phyloP scores from a whole-genome alignment of 2,797 vertebrate species.

The Arrhamphus sclerolepis region DNA sequence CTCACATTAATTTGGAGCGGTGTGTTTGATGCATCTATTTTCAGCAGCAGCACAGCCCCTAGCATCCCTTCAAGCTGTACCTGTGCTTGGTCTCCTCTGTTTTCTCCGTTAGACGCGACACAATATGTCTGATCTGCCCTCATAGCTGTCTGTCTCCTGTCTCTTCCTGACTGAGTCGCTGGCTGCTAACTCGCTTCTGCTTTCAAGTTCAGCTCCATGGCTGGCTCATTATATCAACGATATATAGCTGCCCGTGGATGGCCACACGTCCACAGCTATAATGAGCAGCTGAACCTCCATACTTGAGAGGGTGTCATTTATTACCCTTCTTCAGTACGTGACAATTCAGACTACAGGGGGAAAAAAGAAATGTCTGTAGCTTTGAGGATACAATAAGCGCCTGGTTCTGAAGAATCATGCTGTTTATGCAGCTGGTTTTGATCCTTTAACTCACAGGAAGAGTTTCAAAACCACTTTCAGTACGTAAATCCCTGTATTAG shows the following conservation, averaged over 20 bases:
- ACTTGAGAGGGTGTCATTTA: not conserved
- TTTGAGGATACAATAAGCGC: not conserved
- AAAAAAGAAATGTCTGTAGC: not conserved
- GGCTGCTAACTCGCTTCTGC: slow-evolving; percentile 12
- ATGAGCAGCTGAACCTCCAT: slow-evolving; percentile 19
- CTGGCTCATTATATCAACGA: slow-evolving; percentile 23
- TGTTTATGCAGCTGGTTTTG: slow-evolving; percentile 6
- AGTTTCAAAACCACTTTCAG: slow-evolving; percentile 5
- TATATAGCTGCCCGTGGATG: slow-evolving; percentile 1
- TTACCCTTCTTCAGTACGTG: slow-evolving; percentile 6
- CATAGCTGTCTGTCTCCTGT: slow-evolving; percentile 16
- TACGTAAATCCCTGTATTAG: slow-evolving; percentile 5
- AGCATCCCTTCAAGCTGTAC: slow-evolving; percentile 32
- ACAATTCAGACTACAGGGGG: not conserved
- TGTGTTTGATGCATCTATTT: slow-evolving; percentile 63
- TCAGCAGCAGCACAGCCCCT: slow-evolving; percentile 39
- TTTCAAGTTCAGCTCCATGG: slow-evolving; percentile 22
- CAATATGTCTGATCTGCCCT: slow-evolving; percentile 37
- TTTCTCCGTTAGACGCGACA: slow-evolving; percentile 24
- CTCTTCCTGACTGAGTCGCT: slow-evolving; percentile 27
- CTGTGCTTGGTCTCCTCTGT: slow-evolving; percentile 19
- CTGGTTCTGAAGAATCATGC: not conserved
- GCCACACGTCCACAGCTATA: slow-evolving; percentile 13
- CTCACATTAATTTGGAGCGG: slow-evolving; percentile 56
- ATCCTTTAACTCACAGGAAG: slow-evolving; percentile 13